Percentiles rank a stretch among this genome's conserved stretches.
These are phyloP conservation scores for Drosophila koepferae DNA, from an alignment of 2,888 invertebrate species.

Conservation along the genomic window DNA sequence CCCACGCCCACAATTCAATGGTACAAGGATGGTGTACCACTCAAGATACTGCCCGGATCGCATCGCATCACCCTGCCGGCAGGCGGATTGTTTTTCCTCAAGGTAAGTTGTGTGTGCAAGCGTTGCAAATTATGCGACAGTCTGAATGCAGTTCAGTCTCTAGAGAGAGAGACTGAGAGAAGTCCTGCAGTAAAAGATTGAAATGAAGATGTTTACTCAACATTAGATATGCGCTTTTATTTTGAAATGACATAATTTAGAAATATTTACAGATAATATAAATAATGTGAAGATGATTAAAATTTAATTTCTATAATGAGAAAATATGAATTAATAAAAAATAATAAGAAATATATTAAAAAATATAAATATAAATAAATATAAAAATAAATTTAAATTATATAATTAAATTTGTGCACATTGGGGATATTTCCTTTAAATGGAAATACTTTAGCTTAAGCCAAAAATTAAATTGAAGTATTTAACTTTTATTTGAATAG, in stretches of 20 bases:
- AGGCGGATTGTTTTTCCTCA: conserved; percentile 93
- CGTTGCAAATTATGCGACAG: conserved; percentile 2
- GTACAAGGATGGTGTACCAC: conserved; percentile 89
- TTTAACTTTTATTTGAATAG: too few species aligned
- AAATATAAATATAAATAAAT: too few species aligned
- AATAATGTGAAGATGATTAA: too few species aligned
- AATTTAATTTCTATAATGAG: too few species aligned
- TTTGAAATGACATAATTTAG: background rate
- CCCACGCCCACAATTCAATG: conserved; percentile 93
- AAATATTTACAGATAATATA: background rate
- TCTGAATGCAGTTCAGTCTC: background rate
- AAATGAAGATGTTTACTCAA: conserved; percentile 6
- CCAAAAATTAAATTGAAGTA: too few species aligned
- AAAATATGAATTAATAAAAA: too few species aligned
- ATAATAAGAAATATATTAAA: too few species aligned
- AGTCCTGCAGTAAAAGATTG: background rate
- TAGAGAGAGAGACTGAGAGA: too few species aligned
- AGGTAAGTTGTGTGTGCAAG: conserved; percentile 76
- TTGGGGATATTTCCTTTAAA: too few species aligned
- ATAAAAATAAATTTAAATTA: too few species aligned
- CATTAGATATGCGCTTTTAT: background rate
- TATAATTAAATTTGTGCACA: too few species aligned
- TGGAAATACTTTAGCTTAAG: too few species aligned
- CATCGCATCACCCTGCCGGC: conserved; percentile 92
- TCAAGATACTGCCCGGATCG: conserved; percentile 88